Conservation (phyloP, 2,888 invertebrate genomes). For the Dasypolia templi region DNA sequence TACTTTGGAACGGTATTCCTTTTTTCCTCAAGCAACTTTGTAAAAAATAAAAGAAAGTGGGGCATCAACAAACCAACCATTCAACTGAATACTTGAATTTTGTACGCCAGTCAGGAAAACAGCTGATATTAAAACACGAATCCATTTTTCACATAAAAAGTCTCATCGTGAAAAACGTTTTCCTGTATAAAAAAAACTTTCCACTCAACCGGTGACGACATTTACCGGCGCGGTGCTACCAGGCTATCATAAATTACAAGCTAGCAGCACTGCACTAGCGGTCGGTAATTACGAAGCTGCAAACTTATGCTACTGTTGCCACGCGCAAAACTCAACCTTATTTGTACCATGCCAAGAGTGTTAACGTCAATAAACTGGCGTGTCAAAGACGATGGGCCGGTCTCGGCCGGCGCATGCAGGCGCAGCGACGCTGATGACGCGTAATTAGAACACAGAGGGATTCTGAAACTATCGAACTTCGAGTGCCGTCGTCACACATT, state of each 20-base stretch:
- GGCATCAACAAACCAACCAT: not conserved
- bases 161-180: conserved; percentile 61
- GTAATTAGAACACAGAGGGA: conserved; percentile 69
- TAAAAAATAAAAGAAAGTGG: not conserved
- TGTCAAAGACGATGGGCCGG: conserved; percentile 51
- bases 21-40: not conserved
- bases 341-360: accelerated
- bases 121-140: conserved; percentile 17
- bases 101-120: not conserved
- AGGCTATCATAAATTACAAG: conserved; percentile 84
- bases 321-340: conserved; percentile 44
- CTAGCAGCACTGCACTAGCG: conserved; percentile 68
- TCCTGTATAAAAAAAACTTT: conserved; percentile 62
- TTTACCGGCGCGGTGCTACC: conserved; percentile 77
- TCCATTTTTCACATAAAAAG: conserved; percentile 51
- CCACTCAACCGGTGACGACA: conserved; percentile 73
- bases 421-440: conserved; percentile 69
- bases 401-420: conserved; percentile 66
- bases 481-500: conserved; percentile 41
- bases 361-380: conserved; percentile 2
- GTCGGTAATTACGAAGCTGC: conserved; percentile 66
- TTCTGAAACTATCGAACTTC: conserved; percentile 61
- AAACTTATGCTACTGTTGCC: conserved; percentile 41
- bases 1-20: not conserved
- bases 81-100: conserved; percentile 1